phyloP scores from a whole-genome alignment of 2,888 invertebrate genomes.

The Lithophane ornitopus region DNA sequence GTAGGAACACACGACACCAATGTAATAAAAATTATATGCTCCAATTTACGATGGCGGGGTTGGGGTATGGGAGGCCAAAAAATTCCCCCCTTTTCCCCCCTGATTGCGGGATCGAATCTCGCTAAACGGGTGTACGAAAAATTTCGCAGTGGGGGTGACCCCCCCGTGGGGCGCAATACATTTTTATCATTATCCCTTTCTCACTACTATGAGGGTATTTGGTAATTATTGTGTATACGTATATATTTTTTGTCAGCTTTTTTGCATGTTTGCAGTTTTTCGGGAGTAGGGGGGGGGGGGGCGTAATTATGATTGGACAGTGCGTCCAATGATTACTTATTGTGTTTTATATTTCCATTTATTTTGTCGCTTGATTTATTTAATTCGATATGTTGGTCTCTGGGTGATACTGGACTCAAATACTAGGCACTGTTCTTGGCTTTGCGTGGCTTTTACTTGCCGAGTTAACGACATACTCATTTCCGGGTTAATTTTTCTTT shows the following conservation, averaged over 20 bases:
- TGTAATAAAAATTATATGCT: slow-evolving; percentile 91
- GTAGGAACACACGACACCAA: slow-evolving; percentile 84
- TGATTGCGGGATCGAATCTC: slow-evolving; percentile 90
- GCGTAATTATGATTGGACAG: slow-evolving; percentile 63
- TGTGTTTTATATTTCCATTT: slow-evolving; percentile 52
- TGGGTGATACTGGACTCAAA: background rate
- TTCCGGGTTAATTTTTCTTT: background rate
- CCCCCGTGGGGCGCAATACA: slow-evolving; percentile 83
- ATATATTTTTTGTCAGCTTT: slow-evolving; percentile 67
- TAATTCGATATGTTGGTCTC: slow-evolving; percentile 28
- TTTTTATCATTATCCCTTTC: slow-evolving; percentile 89
- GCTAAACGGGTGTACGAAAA: slow-evolving; percentile 87
- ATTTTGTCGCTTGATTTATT: slow-evolving; percentile 53
- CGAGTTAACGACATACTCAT: background rate
- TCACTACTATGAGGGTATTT: slow-evolving; percentile 86
- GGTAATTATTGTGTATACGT: slow-evolving; percentile 87
- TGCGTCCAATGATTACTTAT: slow-evolving; percentile 60
- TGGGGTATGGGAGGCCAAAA: slow-evolving; percentile 79
- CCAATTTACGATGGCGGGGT: slow-evolving; percentile 88
- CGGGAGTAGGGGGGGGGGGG: slow-evolving; percentile 50
- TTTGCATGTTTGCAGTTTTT: slow-evolving; percentile 67
- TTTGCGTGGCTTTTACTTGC: background rate
- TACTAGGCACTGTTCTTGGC: background rate
- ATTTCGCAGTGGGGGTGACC: slow-evolving; percentile 78
- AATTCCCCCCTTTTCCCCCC: slow-evolving; percentile 82